Conservation (phyloP, 2,113 vertebrate species). For the Phrynosoma platyrhinos region DNA sequence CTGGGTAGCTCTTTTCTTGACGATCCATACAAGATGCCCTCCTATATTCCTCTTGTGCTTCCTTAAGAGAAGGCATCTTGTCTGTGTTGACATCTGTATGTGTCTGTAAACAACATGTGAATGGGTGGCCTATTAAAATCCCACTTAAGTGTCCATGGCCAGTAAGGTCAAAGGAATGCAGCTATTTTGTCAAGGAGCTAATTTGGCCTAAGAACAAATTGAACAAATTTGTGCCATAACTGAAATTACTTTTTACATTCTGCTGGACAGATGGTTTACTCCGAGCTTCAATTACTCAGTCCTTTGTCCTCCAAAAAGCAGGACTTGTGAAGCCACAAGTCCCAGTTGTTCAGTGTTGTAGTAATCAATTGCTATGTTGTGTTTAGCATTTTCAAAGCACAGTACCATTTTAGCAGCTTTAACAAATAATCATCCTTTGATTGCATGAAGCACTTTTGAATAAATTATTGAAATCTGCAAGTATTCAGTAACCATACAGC, state of each 20-base stretch:
- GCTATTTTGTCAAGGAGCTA: constrained; percentile 11
- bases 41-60: not conserved
- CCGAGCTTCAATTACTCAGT: not conserved
- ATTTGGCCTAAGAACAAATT: constrained; percentile 1
- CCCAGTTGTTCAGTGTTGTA: not conserved
- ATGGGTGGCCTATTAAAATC: not conserved
- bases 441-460: constrained; percentile 69
- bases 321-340: not conserved
- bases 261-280: constrained; percentile 18
- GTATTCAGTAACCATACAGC: constrained; percentile 39
- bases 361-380: constrained; percentile 17
- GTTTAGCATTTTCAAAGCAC: constrained; percentile 33
- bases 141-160: not conserved
- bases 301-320: not conserved
- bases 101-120: not conserved
- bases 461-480: constrained; percentile 52
- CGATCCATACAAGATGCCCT: not conserved
- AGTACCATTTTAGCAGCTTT: constrained; percentile 22
- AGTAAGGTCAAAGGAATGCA: not conserved
- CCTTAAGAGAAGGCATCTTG: not conserved
- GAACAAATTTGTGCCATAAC: constrained; percentile 16
- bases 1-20: not conserved
- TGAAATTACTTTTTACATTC: not conserved
- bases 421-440: constrained; percentile 58
- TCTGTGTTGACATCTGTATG: not conserved